phyloP scores from a whole-genome alignment of 1,140 invertebrate genomes.

The Solenopsis invicta region DNA sequence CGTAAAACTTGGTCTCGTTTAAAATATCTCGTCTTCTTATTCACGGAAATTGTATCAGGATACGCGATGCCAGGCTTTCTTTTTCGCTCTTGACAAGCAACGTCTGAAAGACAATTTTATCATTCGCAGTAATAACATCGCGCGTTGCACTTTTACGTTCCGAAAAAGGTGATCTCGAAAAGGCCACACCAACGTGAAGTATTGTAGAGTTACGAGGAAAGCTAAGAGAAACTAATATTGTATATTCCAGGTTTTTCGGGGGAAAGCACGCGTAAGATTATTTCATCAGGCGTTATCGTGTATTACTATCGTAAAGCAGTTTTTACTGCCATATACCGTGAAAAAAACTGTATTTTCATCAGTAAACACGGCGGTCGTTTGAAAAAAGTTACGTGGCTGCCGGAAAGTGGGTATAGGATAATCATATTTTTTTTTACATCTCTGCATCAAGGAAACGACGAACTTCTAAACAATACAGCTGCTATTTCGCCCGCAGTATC shows the following conservation, averaged over 20 bases:
- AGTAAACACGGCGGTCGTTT: constrained; percentile 43
- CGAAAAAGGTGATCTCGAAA: background rate
- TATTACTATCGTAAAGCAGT: constrained; percentile 34
- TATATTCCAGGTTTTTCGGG: constrained; percentile 43
- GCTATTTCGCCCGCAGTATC: constrained; percentile 23
- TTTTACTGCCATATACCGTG: constrained; percentile 33
- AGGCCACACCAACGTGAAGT: constrained; percentile 10
- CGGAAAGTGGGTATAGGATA: constrained; percentile 15
- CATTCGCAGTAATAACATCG: constrained; percentile 25
- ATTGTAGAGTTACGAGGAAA: constrained; percentile 28
- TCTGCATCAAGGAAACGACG: constrained; percentile 31
- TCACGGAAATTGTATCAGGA: constrained; percentile 58
- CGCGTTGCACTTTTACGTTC: constrained; percentile 26
- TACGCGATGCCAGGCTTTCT: constrained; percentile 63
- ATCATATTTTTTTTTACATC: constrained; percentile 50
- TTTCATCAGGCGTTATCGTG: constrained; percentile 33
- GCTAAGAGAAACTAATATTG: constrained; percentile 38
- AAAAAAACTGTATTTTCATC: constrained; percentile 44
- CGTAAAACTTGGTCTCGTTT: constrained; percentile 29
- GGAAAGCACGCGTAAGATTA: constrained; percentile 24
- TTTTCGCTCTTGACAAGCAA: constrained; percentile 67
- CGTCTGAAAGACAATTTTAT: constrained; percentile 72
- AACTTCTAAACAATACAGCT: constrained; percentile 44
- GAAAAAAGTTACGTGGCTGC: constrained; percentile 32
- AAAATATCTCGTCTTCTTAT: constrained; percentile 47